phyloP scores from a whole-genome alignment of 2,888 invertebrate species.

The Ormyrus rosae region DNA sequence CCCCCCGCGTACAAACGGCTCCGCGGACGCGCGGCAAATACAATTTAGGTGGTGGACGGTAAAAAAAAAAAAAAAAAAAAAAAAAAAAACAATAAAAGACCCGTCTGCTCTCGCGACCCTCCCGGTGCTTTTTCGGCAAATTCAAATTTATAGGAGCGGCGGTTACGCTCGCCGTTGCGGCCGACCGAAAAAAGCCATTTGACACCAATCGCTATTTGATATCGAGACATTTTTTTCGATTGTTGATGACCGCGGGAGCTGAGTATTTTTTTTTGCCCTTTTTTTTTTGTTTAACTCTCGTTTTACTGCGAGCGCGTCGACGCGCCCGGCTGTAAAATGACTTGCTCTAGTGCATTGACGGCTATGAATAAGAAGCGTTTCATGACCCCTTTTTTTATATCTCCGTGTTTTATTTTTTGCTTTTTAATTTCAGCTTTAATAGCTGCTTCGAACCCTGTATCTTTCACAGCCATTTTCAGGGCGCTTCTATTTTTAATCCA shows the following conservation, averaged over 20 bases:
- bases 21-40: slow-evolving; percentile 34
- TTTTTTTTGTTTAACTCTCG: slow-evolving; percentile 28
- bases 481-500: too few species aligned
- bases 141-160: slow-evolving; percentile 52
- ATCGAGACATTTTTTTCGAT: slow-evolving; percentile 51
- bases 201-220: slow-evolving; percentile 53
- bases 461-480: too few species aligned
- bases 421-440: too few species aligned
- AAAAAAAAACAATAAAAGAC: slow-evolving; percentile 49
- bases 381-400: neutral
- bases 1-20: slow-evolving; percentile 13
- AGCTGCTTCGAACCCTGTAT: too few species aligned
- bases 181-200: slow-evolving; percentile 47
- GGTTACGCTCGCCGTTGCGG: slow-evolving; percentile 43
- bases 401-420: neutral
- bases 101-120: neutral
- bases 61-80: slow-evolving; percentile 1
- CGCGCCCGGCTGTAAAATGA: neutral
- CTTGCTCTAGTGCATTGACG: neutral
- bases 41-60: slow-evolving; percentile 42
- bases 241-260: slow-evolving; percentile 30
- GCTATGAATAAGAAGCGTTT: slow-evolving; percentile 11
- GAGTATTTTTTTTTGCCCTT: neutral
- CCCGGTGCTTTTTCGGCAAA: slow-evolving; percentile 48
- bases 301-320: slow-evolving; percentile 19